These are phyloP conservation scores for Patella caerulea DNA, from an alignment of 2,888 invertebrate species.

Conservation along the genomic window DNA sequence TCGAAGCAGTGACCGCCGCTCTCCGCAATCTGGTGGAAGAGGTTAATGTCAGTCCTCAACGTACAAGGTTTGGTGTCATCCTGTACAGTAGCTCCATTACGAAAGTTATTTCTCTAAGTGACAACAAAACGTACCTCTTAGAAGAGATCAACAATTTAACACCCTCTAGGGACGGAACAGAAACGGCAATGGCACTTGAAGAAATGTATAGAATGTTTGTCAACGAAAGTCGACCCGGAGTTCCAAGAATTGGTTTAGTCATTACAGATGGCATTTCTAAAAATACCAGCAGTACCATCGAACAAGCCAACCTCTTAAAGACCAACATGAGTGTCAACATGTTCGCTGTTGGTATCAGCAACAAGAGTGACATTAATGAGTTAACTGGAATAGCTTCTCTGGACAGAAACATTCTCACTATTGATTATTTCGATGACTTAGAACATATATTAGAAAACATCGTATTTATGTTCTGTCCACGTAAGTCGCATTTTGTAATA, in stretches of 20 bases:
- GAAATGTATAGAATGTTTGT: slow-evolving; percentile 7
- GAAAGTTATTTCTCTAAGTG: not conserved
- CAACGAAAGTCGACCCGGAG: slow-evolving; percentile 11
- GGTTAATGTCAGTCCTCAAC: not conserved
- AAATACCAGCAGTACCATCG: slow-evolving; percentile 54
- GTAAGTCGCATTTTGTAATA: not conserved
- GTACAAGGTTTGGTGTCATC: slow-evolving; percentile 3
- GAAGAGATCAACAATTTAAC: not conserved
- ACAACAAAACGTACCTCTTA: not conserved
- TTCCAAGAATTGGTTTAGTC: slow-evolving; percentile 65
- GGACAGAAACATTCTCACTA: not conserved
- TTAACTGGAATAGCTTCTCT: not conserved
- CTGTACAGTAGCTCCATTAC: slow-evolving; percentile 10
- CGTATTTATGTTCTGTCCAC: not conserved
- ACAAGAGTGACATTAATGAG: not conserved
- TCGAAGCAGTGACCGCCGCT: not conserved
- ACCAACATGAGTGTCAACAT: not conserved
- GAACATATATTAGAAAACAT: not conserved
- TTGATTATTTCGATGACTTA: not conserved
- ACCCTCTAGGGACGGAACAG: slow-evolving; percentile 7
- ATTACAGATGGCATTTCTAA: slow-evolving; percentile 68
- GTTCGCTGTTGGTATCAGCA: not conserved
- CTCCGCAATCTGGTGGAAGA: not conserved
- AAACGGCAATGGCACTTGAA: not conserved
- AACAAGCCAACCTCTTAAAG: slow-evolving; percentile 44